Evolutionary conservation across 2,113 vertebrate genomes (phyloP).

Genomic region (Hemibagrus wyckioides): DNA sequence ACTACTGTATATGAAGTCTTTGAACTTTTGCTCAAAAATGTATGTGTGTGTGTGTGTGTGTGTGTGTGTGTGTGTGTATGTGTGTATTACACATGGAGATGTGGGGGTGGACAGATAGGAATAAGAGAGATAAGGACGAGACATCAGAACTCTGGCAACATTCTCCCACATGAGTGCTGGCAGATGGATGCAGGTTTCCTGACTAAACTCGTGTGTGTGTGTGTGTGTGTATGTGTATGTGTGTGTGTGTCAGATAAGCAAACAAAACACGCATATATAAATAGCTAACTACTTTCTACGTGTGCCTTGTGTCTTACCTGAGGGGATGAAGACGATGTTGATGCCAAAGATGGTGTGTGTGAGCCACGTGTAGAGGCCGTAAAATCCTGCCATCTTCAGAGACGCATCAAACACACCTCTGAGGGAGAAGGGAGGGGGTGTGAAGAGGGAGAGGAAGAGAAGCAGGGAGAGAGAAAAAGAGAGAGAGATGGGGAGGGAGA

Average conservation of each 20-base stretch:
- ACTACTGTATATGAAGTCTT: neutral
- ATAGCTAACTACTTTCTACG: neutral
- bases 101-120: neutral
- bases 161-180: neutral
- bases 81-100: neutral
- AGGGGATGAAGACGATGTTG: constrained; percentile 98
- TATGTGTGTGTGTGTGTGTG: neutral
- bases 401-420: constrained; percentile 99
- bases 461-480: neutral
- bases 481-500: neutral
- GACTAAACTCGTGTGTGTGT: neutral
- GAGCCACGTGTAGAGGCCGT: constrained; percentile 97
- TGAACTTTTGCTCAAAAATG: neutral
- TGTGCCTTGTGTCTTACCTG: constrained; percentile 80
- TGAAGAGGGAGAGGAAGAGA: neutral
- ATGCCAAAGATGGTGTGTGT: constrained; percentile 99
- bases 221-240: constrained; percentile 14
- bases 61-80: neutral
- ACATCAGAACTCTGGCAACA: neutral
- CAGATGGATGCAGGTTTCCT: constrained; percentile 3
- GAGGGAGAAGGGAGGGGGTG: constrained; percentile 6
- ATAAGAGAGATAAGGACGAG: neutral
- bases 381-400: constrained; percentile 98
- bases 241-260: neutral
- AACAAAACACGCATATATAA: constrained; percentile 1